Conservation (phyloP, 2,113 vertebrate species). For the Ophiodon elongatus region DNA sequence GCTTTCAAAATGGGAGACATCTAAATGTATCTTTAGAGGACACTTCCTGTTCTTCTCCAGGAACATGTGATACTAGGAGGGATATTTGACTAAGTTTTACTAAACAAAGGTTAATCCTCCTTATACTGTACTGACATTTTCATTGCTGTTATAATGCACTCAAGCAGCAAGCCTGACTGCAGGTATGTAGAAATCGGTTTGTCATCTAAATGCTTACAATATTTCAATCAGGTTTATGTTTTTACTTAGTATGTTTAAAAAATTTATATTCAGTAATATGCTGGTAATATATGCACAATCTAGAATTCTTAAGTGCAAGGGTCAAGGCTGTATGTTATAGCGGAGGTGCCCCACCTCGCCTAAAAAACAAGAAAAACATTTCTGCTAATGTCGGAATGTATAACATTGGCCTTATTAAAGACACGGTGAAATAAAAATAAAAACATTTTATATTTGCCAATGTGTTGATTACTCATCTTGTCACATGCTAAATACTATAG, state of each 20-base stretch:
- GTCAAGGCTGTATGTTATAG: not conserved
- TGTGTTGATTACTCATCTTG: too few relatives aligned
- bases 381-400: not conserved
- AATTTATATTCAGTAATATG: not conserved
- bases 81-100: not conserved
- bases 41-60: conserved; percentile 24
- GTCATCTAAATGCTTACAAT: too few relatives aligned
- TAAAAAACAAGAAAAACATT: not conserved
- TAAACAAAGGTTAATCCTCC: not conserved
- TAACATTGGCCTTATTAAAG: too few relatives aligned
- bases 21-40: conserved; percentile 28
- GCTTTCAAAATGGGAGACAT: conserved; percentile 26
- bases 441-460: not conserved
- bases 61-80: conserved; percentile 1
- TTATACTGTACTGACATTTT: not conserved
- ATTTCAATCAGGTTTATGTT: not conserved
- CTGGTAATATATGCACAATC: not conserved
- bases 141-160: not conserved
- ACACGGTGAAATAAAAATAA: not conserved
- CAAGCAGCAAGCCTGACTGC: not conserved
- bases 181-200: too few relatives aligned
- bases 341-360: not conserved
- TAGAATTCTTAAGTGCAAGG: not conserved
- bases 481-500: too few relatives aligned
- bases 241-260: not conserved